phyloP scores from a whole-genome alignment of 2,888 invertebrate genomes.

The Camponotus fellah region DNA sequence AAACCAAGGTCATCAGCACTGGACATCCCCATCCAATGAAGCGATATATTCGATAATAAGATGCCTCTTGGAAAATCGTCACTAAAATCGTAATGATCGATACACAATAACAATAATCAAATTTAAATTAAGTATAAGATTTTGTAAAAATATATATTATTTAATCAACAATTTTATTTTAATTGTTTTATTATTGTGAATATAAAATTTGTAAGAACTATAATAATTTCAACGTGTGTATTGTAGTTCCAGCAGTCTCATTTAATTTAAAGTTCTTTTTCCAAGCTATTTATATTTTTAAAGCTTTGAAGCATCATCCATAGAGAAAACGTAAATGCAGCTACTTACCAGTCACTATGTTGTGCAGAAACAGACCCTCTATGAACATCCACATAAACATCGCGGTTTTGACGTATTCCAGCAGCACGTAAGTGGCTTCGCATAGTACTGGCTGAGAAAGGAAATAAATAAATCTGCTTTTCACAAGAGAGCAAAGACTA shows the following conservation, averaged over 20 bases:
- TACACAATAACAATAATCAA: neutral
- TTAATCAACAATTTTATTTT: neutral
- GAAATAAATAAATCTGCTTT: neutral
- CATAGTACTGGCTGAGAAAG: conserved; percentile 91
- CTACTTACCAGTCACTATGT: conserved; percentile 90
- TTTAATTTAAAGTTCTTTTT: neutral
- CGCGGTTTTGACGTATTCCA: conserved; percentile 96
- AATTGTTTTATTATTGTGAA: neutral
- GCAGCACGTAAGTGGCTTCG: conserved; percentile 91
- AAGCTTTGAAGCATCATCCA: neutral
- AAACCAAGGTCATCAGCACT: conserved; percentile 89
- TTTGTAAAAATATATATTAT: neutral
- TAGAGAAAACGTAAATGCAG: neutral
- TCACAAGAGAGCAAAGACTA: neutral
- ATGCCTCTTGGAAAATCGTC: conserved; percentile 90
- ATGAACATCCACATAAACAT: conserved; percentile 99
- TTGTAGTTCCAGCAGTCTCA: neutral
- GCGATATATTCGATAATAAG: conserved; percentile 89
- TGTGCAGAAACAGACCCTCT: conserved; percentile 96
- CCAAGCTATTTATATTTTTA: neutral
- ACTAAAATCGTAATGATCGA: conserved; percentile 80
- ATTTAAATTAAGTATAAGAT: neutral
- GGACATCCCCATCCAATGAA: conserved; percentile 93
- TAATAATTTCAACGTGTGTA: neutral
- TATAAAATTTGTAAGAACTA: neutral